These are phyloP conservation scores for Trichosurus vulpecula DNA, from an alignment of 2,797 vertebrate genomes.

Conservation along the genomic window DNA sequence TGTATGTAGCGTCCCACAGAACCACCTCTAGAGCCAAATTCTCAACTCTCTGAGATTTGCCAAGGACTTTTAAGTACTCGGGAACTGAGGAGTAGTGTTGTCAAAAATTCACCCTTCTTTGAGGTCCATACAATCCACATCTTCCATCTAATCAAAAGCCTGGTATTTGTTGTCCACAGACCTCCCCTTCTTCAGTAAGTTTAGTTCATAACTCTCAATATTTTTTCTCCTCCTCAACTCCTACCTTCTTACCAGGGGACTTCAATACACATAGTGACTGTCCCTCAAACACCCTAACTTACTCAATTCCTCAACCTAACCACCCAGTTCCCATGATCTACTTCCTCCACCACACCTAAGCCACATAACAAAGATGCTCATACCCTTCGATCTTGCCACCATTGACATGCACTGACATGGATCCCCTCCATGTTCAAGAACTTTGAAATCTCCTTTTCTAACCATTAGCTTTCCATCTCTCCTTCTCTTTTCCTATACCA, in stretches of 20 bases:
- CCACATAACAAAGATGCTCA: neutral
- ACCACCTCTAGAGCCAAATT: neutral
- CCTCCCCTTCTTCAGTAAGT: neutral
- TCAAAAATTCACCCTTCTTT: neutral
- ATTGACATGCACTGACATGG: neutral
- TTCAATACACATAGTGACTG: neutral
- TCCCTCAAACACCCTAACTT: neutral
- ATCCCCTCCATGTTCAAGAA: neutral
- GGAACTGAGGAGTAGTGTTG: neutral
- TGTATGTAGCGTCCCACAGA: neutral
- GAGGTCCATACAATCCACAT: too few relatives aligned
- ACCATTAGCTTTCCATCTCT: neutral
- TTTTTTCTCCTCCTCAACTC: neutral
- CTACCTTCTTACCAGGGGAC: neutral
- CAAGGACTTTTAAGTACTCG: neutral
- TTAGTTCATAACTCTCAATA: neutral
- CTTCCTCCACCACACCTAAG: neutral
- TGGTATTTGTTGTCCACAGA: neutral
- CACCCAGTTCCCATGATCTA: neutral
- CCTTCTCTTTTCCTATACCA: neutral
- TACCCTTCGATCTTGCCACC: neutral
- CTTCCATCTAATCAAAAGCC: neutral
- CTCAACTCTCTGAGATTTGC: neutral
- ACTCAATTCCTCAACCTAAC: neutral
- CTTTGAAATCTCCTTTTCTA: neutral